Conservation (phyloP, 1,140 invertebrate species). For the Drosophila ironensis region DNA sequence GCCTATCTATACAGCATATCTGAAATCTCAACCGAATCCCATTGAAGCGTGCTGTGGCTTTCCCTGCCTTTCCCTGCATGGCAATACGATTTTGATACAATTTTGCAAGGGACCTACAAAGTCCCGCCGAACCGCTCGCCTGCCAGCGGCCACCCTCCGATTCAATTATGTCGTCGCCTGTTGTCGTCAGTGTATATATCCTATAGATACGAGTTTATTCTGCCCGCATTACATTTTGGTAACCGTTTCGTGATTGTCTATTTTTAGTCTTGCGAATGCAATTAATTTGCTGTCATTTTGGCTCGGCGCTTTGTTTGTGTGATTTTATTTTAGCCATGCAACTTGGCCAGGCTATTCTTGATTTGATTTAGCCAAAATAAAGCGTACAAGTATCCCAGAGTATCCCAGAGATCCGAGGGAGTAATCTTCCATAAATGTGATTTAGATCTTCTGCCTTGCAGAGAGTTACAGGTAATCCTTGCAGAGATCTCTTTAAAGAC, state of each 20-base stretch:
- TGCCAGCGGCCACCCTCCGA: not conserved
- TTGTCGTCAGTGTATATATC: conserved; percentile 39
- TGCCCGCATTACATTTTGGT: conserved; percentile 40
- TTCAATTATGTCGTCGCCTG: conserved; percentile 43
- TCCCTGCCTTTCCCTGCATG: not conserved
- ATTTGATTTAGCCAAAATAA: conserved; percentile 36
- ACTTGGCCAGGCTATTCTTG: conserved; percentile 22
- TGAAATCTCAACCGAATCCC: conserved; percentile 36
- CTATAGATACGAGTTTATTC: not conserved
- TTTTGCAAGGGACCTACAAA: not conserved
- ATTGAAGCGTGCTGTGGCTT: conserved; percentile 38
- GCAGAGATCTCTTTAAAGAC: not conserved
- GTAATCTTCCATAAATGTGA: no score
- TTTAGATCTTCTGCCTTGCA: not conserved
- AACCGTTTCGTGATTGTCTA: conserved; percentile 44
- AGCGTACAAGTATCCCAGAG: no score
- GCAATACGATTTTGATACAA: not conserved
- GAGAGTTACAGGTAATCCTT: conserved; percentile 32
- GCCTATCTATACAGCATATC: conserved; percentile 28
- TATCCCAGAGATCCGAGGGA: not conserved
- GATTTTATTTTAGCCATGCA: conserved; percentile 24
- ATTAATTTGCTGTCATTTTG: conserved; percentile 61
- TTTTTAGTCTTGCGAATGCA: conserved; percentile 46
- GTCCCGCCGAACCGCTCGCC: not conserved
- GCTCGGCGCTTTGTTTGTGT: conserved; percentile 7